Evolutionary conservation across 2,113 vertebrate species (phyloP).

Genomic region (Leucopsar rothschildi): DNA sequence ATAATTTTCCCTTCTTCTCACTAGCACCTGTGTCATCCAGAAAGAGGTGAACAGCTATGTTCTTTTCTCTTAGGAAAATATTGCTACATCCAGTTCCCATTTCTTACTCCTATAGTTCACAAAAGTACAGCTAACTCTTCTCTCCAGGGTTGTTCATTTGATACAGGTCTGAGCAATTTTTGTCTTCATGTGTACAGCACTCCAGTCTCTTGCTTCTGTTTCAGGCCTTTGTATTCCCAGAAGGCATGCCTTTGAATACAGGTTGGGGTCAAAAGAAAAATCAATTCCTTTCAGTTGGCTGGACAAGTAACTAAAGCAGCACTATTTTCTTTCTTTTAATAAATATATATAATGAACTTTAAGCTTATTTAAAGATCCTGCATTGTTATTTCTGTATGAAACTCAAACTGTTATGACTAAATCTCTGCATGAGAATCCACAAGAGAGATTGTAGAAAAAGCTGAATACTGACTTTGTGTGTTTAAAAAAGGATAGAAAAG

Average conservation of each 20-base stretch:
- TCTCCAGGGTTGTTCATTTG: not conserved
- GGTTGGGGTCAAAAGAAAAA: not conserved
- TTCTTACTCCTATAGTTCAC: not conserved
- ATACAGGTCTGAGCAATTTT: not conserved
- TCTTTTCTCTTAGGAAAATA: not conserved
- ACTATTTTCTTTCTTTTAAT: not conserved
- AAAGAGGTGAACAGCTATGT: not conserved
- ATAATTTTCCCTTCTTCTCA: not conserved
- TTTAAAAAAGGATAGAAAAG: not conserved
- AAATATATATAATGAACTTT: not conserved
- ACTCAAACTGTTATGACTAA: not conserved
- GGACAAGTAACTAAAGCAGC: not conserved
- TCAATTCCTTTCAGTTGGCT: not conserved
- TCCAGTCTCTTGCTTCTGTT: not conserved
- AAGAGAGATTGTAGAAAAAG: not conserved
- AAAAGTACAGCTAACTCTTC: not conserved
- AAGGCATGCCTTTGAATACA: not conserved
- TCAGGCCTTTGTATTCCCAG: not conserved
- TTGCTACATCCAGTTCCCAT: not conserved
- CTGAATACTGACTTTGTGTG: not conserved
- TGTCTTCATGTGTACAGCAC: not conserved
- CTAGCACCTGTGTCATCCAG: not conserved
- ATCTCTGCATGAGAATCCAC: not conserved
- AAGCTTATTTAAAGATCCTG: not conserved
- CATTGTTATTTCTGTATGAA: not conserved